Evolutionary conservation across 2,113 vertebrate genomes (phyloP).

Genomic region (Rana temporaria): DNA sequence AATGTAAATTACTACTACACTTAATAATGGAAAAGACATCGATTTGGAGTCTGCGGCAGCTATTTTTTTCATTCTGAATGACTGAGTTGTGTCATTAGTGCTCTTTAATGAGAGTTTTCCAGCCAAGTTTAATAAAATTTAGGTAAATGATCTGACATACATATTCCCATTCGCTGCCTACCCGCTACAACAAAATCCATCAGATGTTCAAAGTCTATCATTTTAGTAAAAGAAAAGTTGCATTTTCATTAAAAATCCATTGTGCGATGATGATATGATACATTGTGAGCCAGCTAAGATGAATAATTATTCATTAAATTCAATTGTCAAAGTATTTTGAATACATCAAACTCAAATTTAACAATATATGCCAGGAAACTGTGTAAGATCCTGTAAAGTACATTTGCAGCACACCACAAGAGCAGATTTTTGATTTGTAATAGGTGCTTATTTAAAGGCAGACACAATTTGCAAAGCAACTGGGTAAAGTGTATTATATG

Average conservation of each 20-base stretch:
- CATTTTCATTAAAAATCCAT: constrained; percentile 57
- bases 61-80: constrained; percentile 20
- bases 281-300: constrained; percentile 47
- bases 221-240: constrained; percentile 48
- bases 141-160: constrained; percentile 54
- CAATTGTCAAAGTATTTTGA: constrained; percentile 56
- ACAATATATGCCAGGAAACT: constrained; percentile 53
- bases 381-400: constrained; percentile 49
- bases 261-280: constrained; percentile 33
- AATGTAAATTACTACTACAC: constrained; percentile 43
- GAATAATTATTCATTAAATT: constrained; percentile 58
- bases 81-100: constrained; percentile 54
- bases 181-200: constrained; percentile 28
- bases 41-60: constrained; percentile 20
- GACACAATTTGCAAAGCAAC: not conserved
- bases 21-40: constrained; percentile 43
- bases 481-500: not conserved
- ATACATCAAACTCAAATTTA: constrained; percentile 54
- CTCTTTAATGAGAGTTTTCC: constrained; percentile 52
- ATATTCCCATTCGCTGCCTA: constrained; percentile 19
- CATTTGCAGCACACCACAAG: constrained; percentile 40
- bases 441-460: not conserved
- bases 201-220: constrained; percentile 54
- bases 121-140: constrained; percentile 53
- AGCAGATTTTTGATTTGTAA: constrained; percentile 38